phyloP scores from a whole-genome alignment of 2,797 vertebrate species.

The Paedocypris micromegethes region DNA sequence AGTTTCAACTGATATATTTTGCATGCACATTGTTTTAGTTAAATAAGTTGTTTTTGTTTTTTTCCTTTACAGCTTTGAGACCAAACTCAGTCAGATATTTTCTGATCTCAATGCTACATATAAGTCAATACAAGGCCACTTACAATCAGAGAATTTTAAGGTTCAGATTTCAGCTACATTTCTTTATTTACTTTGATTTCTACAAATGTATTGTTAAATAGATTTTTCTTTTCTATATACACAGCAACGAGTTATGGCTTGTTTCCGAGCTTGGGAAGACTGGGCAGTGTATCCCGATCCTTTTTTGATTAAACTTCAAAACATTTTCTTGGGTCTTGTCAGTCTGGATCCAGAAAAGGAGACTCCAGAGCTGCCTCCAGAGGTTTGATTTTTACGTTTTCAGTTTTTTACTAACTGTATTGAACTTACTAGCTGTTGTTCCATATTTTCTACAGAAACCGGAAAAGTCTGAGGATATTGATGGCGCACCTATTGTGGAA shows the following conservation, averaged over 20 bases:
- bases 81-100: constrained; percentile 95
- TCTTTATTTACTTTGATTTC: background rate
- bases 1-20: background rate
- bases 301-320: constrained; percentile 96
- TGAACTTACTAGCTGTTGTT: background rate
- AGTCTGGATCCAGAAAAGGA: constrained; percentile 89
- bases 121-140: constrained; percentile 95
- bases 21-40: background rate
- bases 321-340: constrained; percentile 96
- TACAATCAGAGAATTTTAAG: constrained; percentile 98
- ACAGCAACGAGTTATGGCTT: constrained; percentile 97
- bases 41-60: background rate
- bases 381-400: constrained; percentile 22
- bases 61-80: constrained; percentile 87
- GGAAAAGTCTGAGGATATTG: constrained; percentile 79
- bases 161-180: constrained; percentile 57
- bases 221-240: constrained; percentile 13
- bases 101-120: constrained; percentile 95
- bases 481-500: constrained; percentile 89
- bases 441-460: constrained; percentile 19
- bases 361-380: constrained; percentile 48
- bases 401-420: background rate
- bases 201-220: background rate
- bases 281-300: constrained; percentile 99
- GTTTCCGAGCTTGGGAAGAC: constrained; percentile 98